Percentiles rank a stretch among this genome's conserved stretches.
Conservation (phyloP, 1,140 invertebrate genomes). For the Drosophila aff. region DNA sequence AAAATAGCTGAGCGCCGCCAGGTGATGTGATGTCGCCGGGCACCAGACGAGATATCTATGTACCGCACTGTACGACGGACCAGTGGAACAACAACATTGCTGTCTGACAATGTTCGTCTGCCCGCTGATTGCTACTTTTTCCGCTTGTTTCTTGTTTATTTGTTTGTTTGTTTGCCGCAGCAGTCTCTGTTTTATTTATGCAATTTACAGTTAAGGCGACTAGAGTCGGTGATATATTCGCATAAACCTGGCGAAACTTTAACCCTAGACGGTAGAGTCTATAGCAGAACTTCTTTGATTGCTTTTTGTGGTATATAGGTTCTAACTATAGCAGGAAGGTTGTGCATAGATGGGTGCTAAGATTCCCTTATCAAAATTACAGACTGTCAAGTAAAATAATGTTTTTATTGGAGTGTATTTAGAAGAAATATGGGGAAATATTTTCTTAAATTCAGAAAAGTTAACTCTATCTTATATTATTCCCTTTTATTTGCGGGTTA, state of each 20-base stretch:
- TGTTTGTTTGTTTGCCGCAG: conserved; percentile 26
- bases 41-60: conserved; percentile 38
- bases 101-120: conserved; percentile 55
- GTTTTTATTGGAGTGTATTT: background rate
- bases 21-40: conserved; percentile 73
- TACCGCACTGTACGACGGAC: conserved; percentile 24
- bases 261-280: conserved; percentile 8
- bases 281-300: background rate
- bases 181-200: conserved; percentile 76
- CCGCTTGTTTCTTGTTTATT: conserved; percentile 42
- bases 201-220: conserved; percentile 72
- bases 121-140: conserved; percentile 58
- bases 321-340: background rate
- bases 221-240: conserved; percentile 26
- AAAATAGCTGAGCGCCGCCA: conserved; percentile 77
- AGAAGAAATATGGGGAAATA: background rate
- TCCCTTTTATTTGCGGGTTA: conserved; percentile 2
- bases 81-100: conserved; percentile 57
- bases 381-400: background rate
- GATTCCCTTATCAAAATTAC: background rate
- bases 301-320: background rate
- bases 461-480: background rate
- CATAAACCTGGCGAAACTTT: conserved; percentile 16
- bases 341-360: background rate
- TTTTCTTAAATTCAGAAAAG: background rate